These are phyloP conservation scores for Chrysocyon brachyurus DNA, from an alignment of 2,797 vertebrate genomes.

Conservation along the genomic window DNA sequence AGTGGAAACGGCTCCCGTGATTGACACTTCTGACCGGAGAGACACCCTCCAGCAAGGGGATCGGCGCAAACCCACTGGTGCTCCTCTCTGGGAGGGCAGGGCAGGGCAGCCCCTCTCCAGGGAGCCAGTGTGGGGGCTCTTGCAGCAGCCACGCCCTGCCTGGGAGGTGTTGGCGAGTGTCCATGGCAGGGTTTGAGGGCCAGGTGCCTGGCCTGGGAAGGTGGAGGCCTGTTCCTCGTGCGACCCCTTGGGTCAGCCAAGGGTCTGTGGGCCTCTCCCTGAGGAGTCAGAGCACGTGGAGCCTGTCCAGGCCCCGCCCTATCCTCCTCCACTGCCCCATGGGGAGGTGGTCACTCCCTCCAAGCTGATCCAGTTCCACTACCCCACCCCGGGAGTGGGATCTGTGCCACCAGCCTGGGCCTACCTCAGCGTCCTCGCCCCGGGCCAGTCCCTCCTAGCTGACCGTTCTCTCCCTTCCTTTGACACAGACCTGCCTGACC, in stretches of 20 bases:
- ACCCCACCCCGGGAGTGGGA: too few species aligned
- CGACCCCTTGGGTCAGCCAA: not conserved
- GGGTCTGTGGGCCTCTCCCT: not conserved
- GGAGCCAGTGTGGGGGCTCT: not conserved
- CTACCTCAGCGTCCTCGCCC: not conserved
- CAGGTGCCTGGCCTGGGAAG: not conserved
- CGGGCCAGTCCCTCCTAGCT: accelerated
- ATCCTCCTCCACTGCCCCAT: not conserved
- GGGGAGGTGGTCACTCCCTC: not conserved
- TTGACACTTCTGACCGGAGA: too few species aligned
- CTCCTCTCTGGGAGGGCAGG: not conserved
- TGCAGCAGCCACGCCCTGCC: not conserved
- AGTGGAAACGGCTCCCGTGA: not conserved
- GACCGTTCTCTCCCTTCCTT: not conserved
- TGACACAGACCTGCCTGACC: conserved; percentile 95
- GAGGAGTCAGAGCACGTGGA: not conserved
- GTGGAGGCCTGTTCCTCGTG: not conserved
- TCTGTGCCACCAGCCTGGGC: not conserved
- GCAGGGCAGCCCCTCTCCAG: not conserved
- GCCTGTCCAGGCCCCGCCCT: not conserved
- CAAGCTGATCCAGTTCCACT: not conserved
- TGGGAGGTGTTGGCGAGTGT: not conserved
- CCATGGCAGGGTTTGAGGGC: not conserved
- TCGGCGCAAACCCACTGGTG: accelerated
- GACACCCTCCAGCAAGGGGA: not conserved